Evolutionary conservation across 2,888 invertebrate genomes (phyloP), one percentile per base, ranked within the genome.

Genomic region (Coleophora flavipennella): DNA sequence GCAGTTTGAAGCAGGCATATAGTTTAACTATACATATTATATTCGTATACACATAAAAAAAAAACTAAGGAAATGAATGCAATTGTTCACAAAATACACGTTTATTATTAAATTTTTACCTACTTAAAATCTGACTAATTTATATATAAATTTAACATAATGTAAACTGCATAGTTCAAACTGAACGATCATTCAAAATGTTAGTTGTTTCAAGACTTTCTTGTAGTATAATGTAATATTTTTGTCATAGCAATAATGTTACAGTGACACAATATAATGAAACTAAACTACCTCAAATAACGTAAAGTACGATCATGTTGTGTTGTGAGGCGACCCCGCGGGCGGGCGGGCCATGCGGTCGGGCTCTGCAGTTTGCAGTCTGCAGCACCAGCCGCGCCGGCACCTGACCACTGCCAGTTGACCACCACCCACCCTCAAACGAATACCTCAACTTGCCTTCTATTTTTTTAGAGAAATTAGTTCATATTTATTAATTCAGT

Each of bases 251-350:
- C 71, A 79, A 72, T 79, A 71, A 67, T 62, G 57, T 59, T 61
- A 61, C 59, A 63, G 62, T 71, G 64, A 67, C 62, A 71, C 67
- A 70, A 69, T 68, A 62, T 62, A 31, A 59, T 65, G 77, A 60
- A 81, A 83, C 76, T 65, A 59, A 80, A 73, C 83, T 84, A 84
- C 83, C 83, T 84, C 83, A 83, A 67, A 57, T 75, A 73, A 74
- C 70, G 70, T 71, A 71, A 77, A 67, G 69, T 77, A 75, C 62
- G 53, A 55, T 66, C 64, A 65, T 64, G 59, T 49, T 51, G 62
- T 60, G 68, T 62, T 68, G 63, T 67, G 67, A 59, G 57, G 56
- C 48, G 47, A 51, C 50, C 49, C 38, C 20, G 48, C 48, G 54
- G 46, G 42, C 45, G 42, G 46, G 44, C 38, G 43, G 46, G 42